These are phyloP conservation scores for Mungos mungo DNA, from an alignment of 2,113 vertebrate genomes.

Conservation along the genomic window DNA sequence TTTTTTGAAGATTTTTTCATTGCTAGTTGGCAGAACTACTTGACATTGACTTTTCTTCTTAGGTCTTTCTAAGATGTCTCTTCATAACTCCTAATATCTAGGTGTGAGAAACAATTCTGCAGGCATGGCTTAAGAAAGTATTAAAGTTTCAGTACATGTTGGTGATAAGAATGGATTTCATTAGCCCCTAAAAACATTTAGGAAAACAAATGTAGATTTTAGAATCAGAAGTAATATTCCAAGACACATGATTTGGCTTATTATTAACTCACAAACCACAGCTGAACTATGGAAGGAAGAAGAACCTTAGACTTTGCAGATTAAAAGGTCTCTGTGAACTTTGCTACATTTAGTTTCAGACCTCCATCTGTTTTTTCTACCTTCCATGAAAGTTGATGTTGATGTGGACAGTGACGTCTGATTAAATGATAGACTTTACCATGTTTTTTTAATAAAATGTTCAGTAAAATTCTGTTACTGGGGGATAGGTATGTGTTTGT, in stretches of 20 bases:
- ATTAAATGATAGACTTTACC: background rate
- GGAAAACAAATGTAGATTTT: background rate
- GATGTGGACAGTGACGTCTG: background rate
- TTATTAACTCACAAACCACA: background rate
- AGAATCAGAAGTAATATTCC: background rate
- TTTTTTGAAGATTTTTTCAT: background rate
- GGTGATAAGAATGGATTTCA: background rate
- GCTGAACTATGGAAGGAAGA: background rate
- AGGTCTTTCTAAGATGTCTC: background rate
- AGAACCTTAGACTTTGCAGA: background rate
- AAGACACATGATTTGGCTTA: rapidly evolving
- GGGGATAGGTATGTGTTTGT: rapidly evolving
- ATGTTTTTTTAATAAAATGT: background rate
- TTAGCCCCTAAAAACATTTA: background rate
- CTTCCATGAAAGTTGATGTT: background rate
- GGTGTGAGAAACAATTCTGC: background rate
- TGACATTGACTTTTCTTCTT: background rate
- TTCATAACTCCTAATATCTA: background rate
- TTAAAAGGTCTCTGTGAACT: background rate
- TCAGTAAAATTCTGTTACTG: background rate
- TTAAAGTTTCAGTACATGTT: background rate
- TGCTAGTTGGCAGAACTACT: background rate
- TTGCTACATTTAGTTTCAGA: background rate
- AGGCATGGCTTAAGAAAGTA: background rate
- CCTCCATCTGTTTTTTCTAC: background rate